Evolutionary conservation across 2,797 vertebrate species (phyloP), one percentile per base, ranked within the genome.

Genomic region (Borostomias antarcticus): DNA sequence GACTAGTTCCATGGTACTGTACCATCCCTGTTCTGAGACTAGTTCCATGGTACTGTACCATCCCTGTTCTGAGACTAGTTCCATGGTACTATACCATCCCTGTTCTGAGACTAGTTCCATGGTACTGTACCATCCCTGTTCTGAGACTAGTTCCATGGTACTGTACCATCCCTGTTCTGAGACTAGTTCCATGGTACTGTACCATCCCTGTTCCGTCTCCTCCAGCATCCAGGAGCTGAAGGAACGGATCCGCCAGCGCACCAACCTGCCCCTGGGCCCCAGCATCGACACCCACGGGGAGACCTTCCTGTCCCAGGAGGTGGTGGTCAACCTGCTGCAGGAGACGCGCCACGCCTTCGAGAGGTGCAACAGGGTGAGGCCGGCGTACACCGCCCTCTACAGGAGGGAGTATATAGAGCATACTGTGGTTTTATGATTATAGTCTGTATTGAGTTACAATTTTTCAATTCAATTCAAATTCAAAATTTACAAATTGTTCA

Each of bases 311-410:
- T 98, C 97, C 0, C 97, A 98, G 74, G 97, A 99, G 82, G 95
- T 99, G 67, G 98, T 99, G 75, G 96, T 99, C 66, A 99, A 96
- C 87, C 92, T 99, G 83, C 81, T 99, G 79, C 97, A 99, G 90
- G 98, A 98, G 92, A 98, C 97, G 0, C 95, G 97, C 6, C 96
- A 96, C 78, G 97, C 98, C 82, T 99, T 99, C 89, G 97, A 99
- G 89, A 95, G 98, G 84, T 99, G 98, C 89, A 92, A 98, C 88
- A 95, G 92, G 93, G 98, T 98, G 84, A 86, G 73, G 3, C 23
- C 28, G 2, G 25, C 47, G 7, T 26, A 3, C 48, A 5, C 15
- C 50, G 11, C 26, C 35, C 28, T 35, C 50, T 40, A 21, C 40
- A 61, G 59, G 25, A 60, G 15, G 30, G 10, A 25, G 9, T 5